Percentiles rank a stretch among this genome's conserved stretches.
Conservation (phyloP, 2,113 vertebrate species). For the Calyptommatus sinebrachiatus region DNA sequence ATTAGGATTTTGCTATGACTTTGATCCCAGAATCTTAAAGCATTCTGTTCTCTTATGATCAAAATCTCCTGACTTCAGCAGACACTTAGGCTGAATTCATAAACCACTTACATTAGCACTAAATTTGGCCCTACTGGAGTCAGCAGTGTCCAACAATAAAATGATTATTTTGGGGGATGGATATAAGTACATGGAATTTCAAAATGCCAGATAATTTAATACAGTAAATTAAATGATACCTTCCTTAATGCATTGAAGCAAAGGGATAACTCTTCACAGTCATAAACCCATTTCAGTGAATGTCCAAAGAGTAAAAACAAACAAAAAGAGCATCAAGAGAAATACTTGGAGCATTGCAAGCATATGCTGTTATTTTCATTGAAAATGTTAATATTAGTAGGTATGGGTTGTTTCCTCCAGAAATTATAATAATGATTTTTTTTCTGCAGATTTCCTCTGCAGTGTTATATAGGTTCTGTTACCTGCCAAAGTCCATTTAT, state of each 20-base stretch:
- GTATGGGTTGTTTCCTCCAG: too few species aligned
- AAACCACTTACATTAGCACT: slow-evolving; percentile 2
- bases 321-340: neutral
- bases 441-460: neutral
- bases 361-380: neutral
- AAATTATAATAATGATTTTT: neutral
- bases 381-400: neutral
- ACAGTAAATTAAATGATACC: neutral
- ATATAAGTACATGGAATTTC: slow-evolving; percentile 11
- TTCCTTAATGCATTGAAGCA: neutral
- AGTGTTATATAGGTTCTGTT: neutral
- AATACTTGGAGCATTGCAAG: neutral
- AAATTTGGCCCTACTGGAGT: slow-evolving; percentile 36
- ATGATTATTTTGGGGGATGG: neutral
- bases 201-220: neutral
- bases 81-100: slow-evolving; percentile 25
- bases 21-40: slow-evolving; percentile 44
- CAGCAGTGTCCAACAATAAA: slow-evolving; percentile 36
- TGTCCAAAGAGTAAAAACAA: neutral
- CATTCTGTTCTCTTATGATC: slow-evolving; percentile 14
- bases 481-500: neutral
- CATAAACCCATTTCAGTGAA: neutral
- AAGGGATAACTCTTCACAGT: neutral
- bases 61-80: slow-evolving; percentile 26
- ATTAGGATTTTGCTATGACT: slow-evolving; percentile 61